Base-by-base conservation (phyloP, 2,113 vertebrate species). In the Phrynosoma platyrhinos region DNA sequence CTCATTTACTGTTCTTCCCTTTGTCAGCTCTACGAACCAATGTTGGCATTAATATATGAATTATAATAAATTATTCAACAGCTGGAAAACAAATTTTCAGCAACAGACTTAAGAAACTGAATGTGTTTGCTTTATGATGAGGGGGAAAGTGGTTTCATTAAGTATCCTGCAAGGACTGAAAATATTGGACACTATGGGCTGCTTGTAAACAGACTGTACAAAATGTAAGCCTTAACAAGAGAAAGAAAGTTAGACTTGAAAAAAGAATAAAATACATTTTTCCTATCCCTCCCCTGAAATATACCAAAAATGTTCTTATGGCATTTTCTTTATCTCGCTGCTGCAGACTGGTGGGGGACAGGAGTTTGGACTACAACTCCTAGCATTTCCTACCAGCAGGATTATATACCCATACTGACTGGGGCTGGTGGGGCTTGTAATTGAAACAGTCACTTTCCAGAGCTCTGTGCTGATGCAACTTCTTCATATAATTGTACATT, bases 11-110 rank as follows among this genome's bases (percentile, higher is more conserved):
- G 53, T 64, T 64, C 55, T 76, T 64, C 80, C 79, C 82, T 82
- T 87, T 82, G 55, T 76, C 79, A 66, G 79, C 55, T 25, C 36
- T 76, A 12, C 32, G 36, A 30, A 87, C 79, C 82, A 87, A 87
- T 75, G 79, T 75, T 87, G 79, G 80, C 71, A 75, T 87, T 82
- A 82, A 82, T 87, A 82, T 87, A 82, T 76, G 79, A 87, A 87
- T 68, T 66, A 64, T 3, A 42, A 82, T 87, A 82, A 87, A 87
- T 82, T 76, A 87, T 87, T 87, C 71, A 82, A 66, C 30, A 87
- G 55, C 68, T 47, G 12, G 58, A 87, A 86, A 82, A 87, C 86
- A 87, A 82, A 87, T 87, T 32, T 76, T 32, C 79, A 66, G 20
- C 27, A n/a, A 82, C 69, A 76, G 71, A 64, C 58, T 82, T 87